Conservation (phyloP, 2,888 invertebrate genomes). For the Adelphocoris suturalis region DNA sequence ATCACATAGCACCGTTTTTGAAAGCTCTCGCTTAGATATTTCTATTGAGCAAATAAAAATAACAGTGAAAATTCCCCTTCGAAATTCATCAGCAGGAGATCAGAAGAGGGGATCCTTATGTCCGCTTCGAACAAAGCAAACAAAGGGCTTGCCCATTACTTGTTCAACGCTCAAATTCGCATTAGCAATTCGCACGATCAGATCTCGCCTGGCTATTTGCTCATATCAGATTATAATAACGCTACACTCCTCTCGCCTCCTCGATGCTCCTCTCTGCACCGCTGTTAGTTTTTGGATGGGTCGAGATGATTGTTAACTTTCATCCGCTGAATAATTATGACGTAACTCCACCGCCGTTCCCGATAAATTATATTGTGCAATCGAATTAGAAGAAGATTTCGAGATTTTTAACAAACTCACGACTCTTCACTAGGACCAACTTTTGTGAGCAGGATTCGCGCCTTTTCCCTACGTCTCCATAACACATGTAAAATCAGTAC, state of each 20-base stretch:
- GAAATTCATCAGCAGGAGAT: too few relatives aligned
- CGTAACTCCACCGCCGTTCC: background rate
- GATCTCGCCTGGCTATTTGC: background rate
- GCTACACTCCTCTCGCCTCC: slow-evolving; percentile 1
- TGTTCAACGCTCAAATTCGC: background rate
- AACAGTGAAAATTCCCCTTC: too few relatives aligned
- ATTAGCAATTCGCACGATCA: background rate
- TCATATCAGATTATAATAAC: slow-evolving; percentile 39
- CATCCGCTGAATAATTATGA: slow-evolving; percentile 43
- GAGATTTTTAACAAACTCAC: slow-evolving; percentile 56
- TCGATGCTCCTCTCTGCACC: background rate
- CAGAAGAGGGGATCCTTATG: too few relatives aligned
- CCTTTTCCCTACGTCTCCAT: background rate
- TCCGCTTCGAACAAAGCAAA: too few relatives aligned
- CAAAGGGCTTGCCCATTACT: background rate
- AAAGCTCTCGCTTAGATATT: too few relatives aligned
- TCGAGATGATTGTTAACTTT: slow-evolving; percentile 45
- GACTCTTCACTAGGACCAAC: background rate
- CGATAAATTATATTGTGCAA: slow-evolving; percentile 52
- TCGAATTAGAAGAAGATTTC: slow-evolving; percentile 39
- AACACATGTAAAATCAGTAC: background rate
- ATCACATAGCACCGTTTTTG: too few relatives aligned
- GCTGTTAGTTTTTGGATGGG: slow-evolving; percentile 12
- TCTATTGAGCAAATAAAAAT: too few relatives aligned
- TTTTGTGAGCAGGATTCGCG: background rate